Evolutionary conservation across 2,113 vertebrate genomes (phyloP), one percentile per base, ranked within the genome.

Genomic region (Chionodraco myersi): DNA sequence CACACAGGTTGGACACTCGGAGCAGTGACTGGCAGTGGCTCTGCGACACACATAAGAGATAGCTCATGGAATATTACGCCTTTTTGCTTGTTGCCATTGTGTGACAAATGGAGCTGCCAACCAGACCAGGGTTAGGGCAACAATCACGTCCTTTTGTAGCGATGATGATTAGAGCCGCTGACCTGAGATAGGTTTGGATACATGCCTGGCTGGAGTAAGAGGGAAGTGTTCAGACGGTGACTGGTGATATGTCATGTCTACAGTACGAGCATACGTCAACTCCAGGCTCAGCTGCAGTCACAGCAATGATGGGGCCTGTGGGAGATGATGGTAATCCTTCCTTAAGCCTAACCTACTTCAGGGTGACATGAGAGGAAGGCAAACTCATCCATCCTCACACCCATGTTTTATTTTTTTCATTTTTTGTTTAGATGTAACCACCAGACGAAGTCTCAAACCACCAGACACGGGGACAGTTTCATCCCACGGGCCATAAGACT

Each of bases 21-120:
- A 86, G 80, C 58, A 70, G 81, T 82, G 80, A 79, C 86, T 87
- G 70, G 58, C 10, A 0, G 52, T 73, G 59, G 80, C 81, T 89
- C 86, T 83, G 67, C 77, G 72, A 56, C 65, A 63, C 74, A 80
- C 83, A 79, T 65, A 10, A 62, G 72, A 73, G 79, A 74, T 44
- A 23, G 51, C 62, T 82, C 49, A 23, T 53, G 69, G 64, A 84
- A 86, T 86, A 85, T 90, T 87, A 59, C 71, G 66, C 68, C 79
- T 89, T 88, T 82, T 83, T 92, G 77, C 85, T 75, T 82, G 45
- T 83, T 75, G 79, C 78, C 47, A 34, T n/a, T 67, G 59, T 84
- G 82, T 92, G 91, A 88, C 64, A 82, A 87, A 91, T 87, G 79
- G 68, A 54, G 66, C 80, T 87, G 89, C 80, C 85, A 88, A 70